Percentiles rank a stretch among this genome's conserved stretches.
Evolutionary conservation across 2,888 invertebrate genomes (phyloP).

Genomic region (Drosophila subsilvestris): DNA sequence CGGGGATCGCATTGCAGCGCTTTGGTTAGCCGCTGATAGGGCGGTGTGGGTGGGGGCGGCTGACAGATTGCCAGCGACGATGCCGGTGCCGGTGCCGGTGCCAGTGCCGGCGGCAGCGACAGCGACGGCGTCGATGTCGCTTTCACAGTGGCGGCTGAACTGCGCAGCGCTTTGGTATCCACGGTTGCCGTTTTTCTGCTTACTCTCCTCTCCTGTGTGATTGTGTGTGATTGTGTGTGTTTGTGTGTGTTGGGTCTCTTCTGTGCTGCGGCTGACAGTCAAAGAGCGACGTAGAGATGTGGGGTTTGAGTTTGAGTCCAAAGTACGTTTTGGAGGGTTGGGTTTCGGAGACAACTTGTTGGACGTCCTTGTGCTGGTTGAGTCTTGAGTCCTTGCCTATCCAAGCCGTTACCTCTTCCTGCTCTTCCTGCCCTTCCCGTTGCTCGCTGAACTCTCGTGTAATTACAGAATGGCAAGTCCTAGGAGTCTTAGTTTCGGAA

Average conservation of each 20-base stretch:
- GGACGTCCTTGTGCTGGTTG: conserved; percentile 30
- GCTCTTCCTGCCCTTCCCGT: background rate
- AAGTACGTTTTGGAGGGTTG: conserved; percentile 8
- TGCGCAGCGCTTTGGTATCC: conserved; percentile 83
- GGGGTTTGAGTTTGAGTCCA: conserved; percentile 8
- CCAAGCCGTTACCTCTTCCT: too few species aligned
- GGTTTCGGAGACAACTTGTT: conserved; percentile 45
- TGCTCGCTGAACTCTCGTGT: conserved; percentile 25
- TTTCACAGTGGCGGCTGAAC: conserved; percentile 76
- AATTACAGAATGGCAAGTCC: conserved; percentile 45
- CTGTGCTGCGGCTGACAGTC: background rate
- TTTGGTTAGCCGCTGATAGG: conserved; percentile 85
- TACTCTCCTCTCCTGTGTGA: conserved; percentile 46
- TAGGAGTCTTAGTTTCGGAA: conserved; percentile 16
- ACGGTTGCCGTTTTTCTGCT: conserved; percentile 83
- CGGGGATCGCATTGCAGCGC: conserved; percentile 85
- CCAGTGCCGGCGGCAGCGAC: conserved; percentile 31
- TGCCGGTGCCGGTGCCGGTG: conserved; percentile 39
- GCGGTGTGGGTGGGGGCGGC: conserved; percentile 83
- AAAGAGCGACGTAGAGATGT: background rate
- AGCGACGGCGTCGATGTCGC: conserved; percentile 50
- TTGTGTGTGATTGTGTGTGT: conserved; percentile 10
- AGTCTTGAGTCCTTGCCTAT: conserved; percentile 3
- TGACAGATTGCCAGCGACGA: conserved; percentile 73
- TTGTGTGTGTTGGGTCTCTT: conserved; percentile 7